A percentile compares a stretch with the other conserved stretches of the same genome.
Evolutionary conservation across 1,140 invertebrate genomes (phyloP).

Genomic region (Papilio machaon): DNA sequence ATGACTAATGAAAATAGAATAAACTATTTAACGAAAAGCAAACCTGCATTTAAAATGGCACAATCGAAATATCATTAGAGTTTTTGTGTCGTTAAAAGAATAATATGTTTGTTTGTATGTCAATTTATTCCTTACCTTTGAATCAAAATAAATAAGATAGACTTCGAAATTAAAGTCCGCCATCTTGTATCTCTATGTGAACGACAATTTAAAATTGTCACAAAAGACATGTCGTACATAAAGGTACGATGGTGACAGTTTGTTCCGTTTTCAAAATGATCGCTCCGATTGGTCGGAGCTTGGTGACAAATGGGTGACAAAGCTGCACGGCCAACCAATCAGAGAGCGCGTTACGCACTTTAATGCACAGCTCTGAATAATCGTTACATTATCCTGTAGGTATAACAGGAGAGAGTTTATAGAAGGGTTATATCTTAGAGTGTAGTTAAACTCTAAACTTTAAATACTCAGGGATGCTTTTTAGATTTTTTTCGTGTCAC

Average conservation of each 20-base stretch:
- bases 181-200: neutral
- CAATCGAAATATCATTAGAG: neutral
- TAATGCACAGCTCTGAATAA: slow-evolving; percentile 52
- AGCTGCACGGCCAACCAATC: slow-evolving; percentile 59
- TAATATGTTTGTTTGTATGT: neutral
- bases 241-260: slow-evolving; percentile 67
- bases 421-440: neutral
- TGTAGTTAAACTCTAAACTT: neutral
- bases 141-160: neutral
- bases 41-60: neutral
- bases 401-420: slow-evolving; percentile 40
- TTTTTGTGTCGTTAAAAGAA: neutral
- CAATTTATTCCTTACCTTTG: neutral
- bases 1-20: neutral
- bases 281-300: slow-evolving; percentile 62
- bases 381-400: slow-evolving; percentile 47
- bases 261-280: slow-evolving; percentile 64
- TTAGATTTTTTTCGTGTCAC: too few relatives aligned
- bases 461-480: neutral
- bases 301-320: slow-evolving; percentile 80
- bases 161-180: slow-evolving; percentile 17
- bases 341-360: slow-evolving; percentile 26
- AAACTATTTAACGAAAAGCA: neutral
- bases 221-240: slow-evolving; percentile 56
- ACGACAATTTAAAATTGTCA: slow-evolving; percentile 43